Evolutionary conservation across 2,113 vertebrate species (phyloP), one percentile per base, ranked within the genome.

Genomic region (Sprattus sprattus): DNA sequence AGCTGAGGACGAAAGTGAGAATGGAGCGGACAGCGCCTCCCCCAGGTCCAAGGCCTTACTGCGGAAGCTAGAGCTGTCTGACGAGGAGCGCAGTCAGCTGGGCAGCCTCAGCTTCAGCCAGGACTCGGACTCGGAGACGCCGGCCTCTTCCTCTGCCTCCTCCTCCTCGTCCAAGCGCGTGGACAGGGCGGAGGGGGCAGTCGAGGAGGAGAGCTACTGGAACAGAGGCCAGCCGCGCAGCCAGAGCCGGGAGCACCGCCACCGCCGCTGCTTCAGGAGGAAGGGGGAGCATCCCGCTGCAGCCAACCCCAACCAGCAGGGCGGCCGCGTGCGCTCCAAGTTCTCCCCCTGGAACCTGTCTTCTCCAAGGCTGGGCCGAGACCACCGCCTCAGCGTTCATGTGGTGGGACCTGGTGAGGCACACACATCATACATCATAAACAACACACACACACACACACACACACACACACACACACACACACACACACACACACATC

Each of bases 271-370:
- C 81, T 92, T 95, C 83, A 93, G 71, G 75, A 92, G 87, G 28
- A 96, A 95, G 86, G 94, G 94, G 45, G 92, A 93, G 64, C 92
- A 91, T 1, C 81, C 81, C 45, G 32, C 5, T 32, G 60, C 78
- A 0, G 88, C 88, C 10, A 93, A 83, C 10, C 45, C 52, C 0
- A 71, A 9, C 2, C 28, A 78, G 28, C 85, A 91, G 87, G 85
- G 45, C 5, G 87, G 75, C 39, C 90, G 87, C 86, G 83, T 92
- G 0, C 89, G 94, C 8, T 95, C 95, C 75, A 96, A 95, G 90
- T 96, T 96, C 60, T 96, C 95, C 11, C 95, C 95, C 3, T 95
- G 95, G 95, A 96, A 95, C 81, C 92, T 96, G 0, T 95, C 94
- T 0, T 96, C 95, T 0, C 95, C 95, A 0, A 91, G 95, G 47